Percentiles rank a stretch among this genome's conserved stretches.
Conservation (phyloP, 1,140 invertebrate genomes). For the Ladona fulva region DNA sequence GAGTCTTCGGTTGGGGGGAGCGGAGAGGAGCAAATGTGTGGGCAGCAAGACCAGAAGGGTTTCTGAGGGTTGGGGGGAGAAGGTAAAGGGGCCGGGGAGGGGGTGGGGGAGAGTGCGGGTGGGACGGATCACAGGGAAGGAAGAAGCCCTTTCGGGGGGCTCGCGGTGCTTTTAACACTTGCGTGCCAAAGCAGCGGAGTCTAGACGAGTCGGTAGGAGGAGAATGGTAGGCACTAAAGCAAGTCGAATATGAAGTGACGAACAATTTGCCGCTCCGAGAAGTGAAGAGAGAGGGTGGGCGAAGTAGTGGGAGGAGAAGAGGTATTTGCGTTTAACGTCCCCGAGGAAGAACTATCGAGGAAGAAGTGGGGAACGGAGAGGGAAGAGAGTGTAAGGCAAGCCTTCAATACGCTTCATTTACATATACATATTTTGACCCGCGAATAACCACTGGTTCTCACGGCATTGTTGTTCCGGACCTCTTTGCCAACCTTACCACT, state of each 20-base stretch:
- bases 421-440: background rate
- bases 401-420: conserved; percentile 3
- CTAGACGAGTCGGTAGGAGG: background rate
- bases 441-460: conserved; percentile 8
- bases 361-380: background rate
- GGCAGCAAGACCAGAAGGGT: too few relatives aligned
- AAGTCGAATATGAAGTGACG: background rate
- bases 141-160: background rate
- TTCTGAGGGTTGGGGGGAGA: too few relatives aligned
- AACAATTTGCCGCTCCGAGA: background rate
- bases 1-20: too few relatives aligned
- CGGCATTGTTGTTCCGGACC: background rate
- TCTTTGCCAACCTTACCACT: background rate
- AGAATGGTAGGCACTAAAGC: background rate
- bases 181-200: background rate
- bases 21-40: too few relatives aligned
- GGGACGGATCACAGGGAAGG: background rate
- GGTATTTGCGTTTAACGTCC: background rate
- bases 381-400: background rate
- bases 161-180: background rate
- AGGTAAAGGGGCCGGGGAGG: too few relatives aligned
- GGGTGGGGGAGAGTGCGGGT: background rate
- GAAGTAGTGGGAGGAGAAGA: background rate
- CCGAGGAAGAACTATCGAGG: background rate
- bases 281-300: background rate